Evolutionary conservation across 2,113 vertebrate species (phyloP).

Genomic region (Notarius lentiginosus): DNA sequence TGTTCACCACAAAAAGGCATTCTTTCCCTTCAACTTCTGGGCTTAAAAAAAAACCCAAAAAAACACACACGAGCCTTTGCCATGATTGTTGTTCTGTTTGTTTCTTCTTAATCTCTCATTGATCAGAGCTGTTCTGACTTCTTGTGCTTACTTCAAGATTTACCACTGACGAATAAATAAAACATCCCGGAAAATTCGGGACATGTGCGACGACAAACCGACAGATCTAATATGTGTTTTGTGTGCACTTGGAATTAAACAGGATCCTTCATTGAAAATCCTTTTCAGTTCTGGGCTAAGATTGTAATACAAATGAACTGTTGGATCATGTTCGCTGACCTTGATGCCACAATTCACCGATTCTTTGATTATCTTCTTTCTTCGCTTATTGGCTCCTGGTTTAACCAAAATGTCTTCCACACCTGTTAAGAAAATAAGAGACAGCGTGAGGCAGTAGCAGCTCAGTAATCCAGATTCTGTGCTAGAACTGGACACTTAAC

Average conservation of each 20-base stretch:
- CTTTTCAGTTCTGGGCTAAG: background rate
- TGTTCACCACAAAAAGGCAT: background rate
- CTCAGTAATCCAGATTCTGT: background rate
- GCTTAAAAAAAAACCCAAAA: background rate
- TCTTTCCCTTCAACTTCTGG: background rate
- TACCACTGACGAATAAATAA: background rate
- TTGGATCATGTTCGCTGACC: constrained; percentile 64
- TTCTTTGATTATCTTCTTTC: constrained; percentile 79
- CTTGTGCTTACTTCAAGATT: background rate
- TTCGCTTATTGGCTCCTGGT: constrained; percentile 76
- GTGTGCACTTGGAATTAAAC: background rate
- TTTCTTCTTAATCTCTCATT: background rate
- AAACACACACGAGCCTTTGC: background rate
- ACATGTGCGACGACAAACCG: background rate
- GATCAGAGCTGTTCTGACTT: background rate
- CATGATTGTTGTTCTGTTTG: background rate
- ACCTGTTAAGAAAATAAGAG: constrained; percentile 64
- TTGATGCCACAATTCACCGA: constrained; percentile 78
- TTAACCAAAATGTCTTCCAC: constrained; percentile 96
- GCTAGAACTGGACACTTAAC: background rate
- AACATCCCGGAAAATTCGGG: background rate
- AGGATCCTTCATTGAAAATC: background rate
- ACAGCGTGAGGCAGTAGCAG: background rate
- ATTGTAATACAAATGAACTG: background rate
- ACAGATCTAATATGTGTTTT: background rate